These are phyloP conservation scores for Chaitophorus viminalis DNA, from an alignment of 2,888 invertebrate species.

Conservation along the genomic window DNA sequence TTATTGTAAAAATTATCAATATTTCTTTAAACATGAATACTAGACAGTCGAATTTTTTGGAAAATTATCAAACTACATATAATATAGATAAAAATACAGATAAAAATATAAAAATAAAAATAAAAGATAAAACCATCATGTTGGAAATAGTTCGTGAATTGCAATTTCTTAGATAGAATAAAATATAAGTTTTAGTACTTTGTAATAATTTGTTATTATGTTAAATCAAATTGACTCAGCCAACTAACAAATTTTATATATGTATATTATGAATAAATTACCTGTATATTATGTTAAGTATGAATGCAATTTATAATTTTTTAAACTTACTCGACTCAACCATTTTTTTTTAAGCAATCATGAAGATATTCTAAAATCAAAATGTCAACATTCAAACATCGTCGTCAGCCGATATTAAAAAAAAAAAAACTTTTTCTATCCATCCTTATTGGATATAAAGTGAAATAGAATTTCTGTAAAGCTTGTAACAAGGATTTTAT, in stretches of 20 bases:
- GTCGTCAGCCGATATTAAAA: constrained; percentile 20
- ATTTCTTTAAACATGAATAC: too few species aligned
- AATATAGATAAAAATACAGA: too few species aligned
- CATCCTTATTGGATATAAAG: neutral
- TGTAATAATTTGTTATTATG: neutral
- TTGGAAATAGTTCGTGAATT: neutral
- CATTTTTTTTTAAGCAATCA: neutral
- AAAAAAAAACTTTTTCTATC: neutral
- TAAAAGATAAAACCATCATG: neutral
- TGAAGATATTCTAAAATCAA: neutral
- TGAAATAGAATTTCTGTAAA: neutral
- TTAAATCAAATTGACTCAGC: neutral
- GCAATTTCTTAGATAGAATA: neutral
- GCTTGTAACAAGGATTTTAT: constrained; percentile 4
- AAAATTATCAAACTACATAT: neutral
- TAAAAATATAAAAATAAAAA: neutral
- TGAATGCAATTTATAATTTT: neutral
- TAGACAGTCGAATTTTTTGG: neutral
- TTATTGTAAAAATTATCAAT: too few species aligned
- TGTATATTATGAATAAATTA: neutral
- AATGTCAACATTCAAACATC: constrained; percentile 8
- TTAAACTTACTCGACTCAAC: neutral
- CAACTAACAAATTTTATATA: neutral
- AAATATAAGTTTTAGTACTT: too few species aligned
- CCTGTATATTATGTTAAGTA: neutral